phyloP scores from a whole-genome alignment of 2,113 vertebrate species.

The Ploceus nigricollis region DNA sequence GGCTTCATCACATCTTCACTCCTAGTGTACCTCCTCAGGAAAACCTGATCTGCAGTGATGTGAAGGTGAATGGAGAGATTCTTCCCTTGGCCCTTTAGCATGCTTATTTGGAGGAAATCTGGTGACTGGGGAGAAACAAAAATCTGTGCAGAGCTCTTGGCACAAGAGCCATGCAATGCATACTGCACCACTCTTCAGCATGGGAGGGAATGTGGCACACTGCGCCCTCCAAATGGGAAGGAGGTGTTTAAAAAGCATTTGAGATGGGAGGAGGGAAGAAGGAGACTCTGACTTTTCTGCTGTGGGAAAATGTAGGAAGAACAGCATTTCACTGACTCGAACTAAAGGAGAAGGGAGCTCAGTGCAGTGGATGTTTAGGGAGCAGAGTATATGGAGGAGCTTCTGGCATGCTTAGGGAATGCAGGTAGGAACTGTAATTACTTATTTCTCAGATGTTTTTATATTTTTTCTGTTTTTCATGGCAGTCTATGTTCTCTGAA shows the following conservation, averaged over 20 bases:
- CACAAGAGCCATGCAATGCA: background rate
- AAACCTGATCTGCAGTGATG: background rate
- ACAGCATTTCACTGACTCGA: background rate
- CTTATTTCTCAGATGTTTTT: background rate
- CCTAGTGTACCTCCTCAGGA: background rate
- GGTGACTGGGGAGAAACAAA: background rate
- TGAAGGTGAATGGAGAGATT: background rate
- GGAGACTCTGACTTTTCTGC: background rate
- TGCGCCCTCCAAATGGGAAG: conserved; percentile 13
- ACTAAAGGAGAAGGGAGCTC: background rate
- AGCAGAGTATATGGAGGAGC: conserved; percentile 8
- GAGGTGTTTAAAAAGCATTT: conserved; percentile 23
- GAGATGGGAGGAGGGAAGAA: conserved; percentile 23
- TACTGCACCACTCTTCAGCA: background rate
- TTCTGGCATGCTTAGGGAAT: conserved; percentile 21
- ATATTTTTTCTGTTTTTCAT: background rate
- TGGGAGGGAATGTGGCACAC: conserved; percentile 7
- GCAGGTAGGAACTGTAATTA: conserved; percentile 42
- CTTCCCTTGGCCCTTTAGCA: background rate
- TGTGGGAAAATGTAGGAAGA: conserved; percentile 35
- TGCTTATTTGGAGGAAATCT: background rate
- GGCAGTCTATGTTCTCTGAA: background rate
- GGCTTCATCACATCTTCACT: background rate
- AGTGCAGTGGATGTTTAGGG: background rate
- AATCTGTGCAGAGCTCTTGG: background rate